These are phyloP conservation scores for Amblyornis subalaris DNA, from an alignment of 2,113 vertebrate genomes.

Conservation along the genomic window DNA sequence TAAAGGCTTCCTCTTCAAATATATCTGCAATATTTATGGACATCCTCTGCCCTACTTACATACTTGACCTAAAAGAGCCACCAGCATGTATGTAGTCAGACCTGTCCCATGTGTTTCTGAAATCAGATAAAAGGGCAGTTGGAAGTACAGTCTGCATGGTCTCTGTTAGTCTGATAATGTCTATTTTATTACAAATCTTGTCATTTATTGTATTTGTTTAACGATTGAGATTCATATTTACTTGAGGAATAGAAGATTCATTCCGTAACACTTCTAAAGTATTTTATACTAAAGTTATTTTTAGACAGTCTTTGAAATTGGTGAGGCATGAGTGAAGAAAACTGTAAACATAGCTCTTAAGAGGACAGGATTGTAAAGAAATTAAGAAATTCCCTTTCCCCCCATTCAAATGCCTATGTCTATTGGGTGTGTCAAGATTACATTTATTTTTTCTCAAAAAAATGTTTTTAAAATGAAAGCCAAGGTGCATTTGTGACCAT, in stretches of 20 bases:
- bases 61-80: not conserved
- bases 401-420: not conserved
- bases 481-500: not conserved
- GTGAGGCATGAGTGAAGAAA: not conserved
- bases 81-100: not conserved
- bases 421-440: not conserved
- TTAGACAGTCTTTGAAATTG: not conserved
- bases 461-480: not conserved
- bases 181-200: not conserved
- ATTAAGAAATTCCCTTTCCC: fast-evolving
- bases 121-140: not conserved
- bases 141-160: not conserved
- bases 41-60: not conserved
- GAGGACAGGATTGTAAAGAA: not conserved
- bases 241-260: not conserved
- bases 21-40: not conserved
- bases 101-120: not conserved
- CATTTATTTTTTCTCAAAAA: not conserved
- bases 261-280: not conserved
- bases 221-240: not conserved
- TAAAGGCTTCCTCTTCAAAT: not conserved
- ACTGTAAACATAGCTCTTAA: not conserved
- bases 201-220: not conserved
- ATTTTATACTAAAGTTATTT: not conserved
- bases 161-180: not conserved